phyloP scores from a whole-genome alignment of 2,888 invertebrate genomes.

The Pristionchus arcanus region DNA sequence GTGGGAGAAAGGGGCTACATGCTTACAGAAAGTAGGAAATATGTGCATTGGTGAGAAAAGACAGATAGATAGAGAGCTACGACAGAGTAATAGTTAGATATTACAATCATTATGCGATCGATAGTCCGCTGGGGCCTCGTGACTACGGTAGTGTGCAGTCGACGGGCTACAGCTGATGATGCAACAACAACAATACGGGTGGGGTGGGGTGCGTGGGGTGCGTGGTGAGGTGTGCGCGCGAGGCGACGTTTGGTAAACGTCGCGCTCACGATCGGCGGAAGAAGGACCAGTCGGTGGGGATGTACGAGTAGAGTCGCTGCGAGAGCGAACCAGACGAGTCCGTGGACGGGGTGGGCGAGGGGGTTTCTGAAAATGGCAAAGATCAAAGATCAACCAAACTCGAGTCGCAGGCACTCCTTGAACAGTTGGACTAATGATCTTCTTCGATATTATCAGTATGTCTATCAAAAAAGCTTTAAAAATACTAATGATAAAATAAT shows the following conservation, averaged over 20 bases:
- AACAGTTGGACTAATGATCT: too few species aligned
- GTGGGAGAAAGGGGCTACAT: neutral
- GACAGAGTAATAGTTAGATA: neutral
- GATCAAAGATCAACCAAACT: neutral
- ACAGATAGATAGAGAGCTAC: neutral
- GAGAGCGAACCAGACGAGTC: slow-evolving; percentile 21
- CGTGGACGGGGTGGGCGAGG: neutral
- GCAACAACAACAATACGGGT: neutral
- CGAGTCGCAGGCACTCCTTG: neutral
- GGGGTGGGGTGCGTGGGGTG: slow-evolving; percentile 24
- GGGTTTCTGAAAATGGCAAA: neutral
- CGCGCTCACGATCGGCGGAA: slow-evolving; percentile 50
- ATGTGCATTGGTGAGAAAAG: slow-evolving; percentile 37
- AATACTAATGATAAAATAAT: neutral
- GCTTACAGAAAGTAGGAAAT: slow-evolving; percentile 1
- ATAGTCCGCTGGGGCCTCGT: slow-evolving; percentile 4
- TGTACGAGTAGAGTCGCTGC: slow-evolving; percentile 56
- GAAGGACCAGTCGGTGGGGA: slow-evolving; percentile 55
- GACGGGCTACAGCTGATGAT: neutral
- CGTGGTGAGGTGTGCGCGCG: neutral
- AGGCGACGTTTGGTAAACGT: slow-evolving; percentile 39
- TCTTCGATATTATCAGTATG: too few species aligned
- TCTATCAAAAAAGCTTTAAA: neutral
- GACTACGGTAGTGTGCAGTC: neutral
- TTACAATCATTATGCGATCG: slow-evolving; percentile 39